A percentile compares a stretch with the other conserved stretches of the same genome.
Evolutionary conservation across 2,888 invertebrate genomes (phyloP).

Genomic region (Dryomyza anilis): DNA sequence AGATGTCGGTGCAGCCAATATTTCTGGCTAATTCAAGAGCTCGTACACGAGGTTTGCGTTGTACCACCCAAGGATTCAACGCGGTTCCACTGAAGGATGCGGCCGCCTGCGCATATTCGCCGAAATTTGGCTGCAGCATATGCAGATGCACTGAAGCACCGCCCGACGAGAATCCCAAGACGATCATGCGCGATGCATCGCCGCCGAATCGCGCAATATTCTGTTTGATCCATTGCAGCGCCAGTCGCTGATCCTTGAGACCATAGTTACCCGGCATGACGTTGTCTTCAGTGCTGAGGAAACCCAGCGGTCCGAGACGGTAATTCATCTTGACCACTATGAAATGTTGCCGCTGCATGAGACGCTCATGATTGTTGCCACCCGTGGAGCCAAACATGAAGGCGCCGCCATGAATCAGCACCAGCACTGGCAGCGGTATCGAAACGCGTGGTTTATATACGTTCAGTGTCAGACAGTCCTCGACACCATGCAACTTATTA

Average conservation of each 20-base stretch:
- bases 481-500: constrained; percentile 63
- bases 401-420: constrained; percentile 72
- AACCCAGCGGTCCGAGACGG: constrained; percentile 75
- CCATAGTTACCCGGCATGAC: constrained; percentile 74
- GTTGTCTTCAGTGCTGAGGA: constrained; percentile 75
- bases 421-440: constrained; percentile 65
- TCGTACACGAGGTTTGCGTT: constrained; percentile 64
- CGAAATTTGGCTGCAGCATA: constrained; percentile 65
- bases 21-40: constrained; percentile 66
- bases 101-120: constrained; percentile 35
- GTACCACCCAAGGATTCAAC: constrained; percentile 68
- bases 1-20: constrained; percentile 68
- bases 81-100: constrained; percentile 73
- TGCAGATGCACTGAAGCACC: constrained; percentile 78
- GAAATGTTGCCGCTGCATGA: constrained; percentile 68
- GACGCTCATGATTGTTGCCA: constrained; percentile 64
- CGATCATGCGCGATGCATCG: constrained; percentile 71
- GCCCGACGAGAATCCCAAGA: constrained; percentile 76
- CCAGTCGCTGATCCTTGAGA: constrained; percentile 74
- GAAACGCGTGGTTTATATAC: constrained; percentile 65
- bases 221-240: constrained; percentile 71
- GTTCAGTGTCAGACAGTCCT: constrained; percentile 73
- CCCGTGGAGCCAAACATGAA: constrained; percentile 69
- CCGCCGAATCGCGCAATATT: constrained; percentile 76
- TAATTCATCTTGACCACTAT: constrained; percentile 74